Evolutionary conservation across 1,140 invertebrate species (phyloP), one percentile per base, ranked within the genome.

Genomic region (Euborellia annulipes): DNA sequence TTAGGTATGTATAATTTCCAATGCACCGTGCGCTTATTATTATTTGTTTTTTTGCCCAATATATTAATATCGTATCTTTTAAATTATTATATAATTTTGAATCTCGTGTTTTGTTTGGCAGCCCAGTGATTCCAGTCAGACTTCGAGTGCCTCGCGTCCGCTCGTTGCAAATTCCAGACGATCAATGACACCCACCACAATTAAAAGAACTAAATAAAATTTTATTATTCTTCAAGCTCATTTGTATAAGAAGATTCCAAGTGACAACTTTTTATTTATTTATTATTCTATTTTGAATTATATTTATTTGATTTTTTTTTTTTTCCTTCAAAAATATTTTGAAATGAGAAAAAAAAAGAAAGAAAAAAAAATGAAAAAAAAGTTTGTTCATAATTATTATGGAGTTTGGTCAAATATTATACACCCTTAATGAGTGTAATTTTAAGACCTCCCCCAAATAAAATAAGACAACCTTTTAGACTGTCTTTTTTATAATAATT

Each of bases 91-190:
- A 11, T 11, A 41, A 18, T 40, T 23, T 20, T 21, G 22, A 32
- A 37, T 17, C 37, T 40, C 37, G 8, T 37, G 30, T 39, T 13
- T 42, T 43, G 17, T 17, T 47, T 36, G 43, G 7, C 42, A 50
- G 49, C 38, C 40, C 43, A 50, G 49, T 48, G 49, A 50, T 43
- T 22, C 36, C 14, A 50, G 43, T 34, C 40, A 41, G 13, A 18
- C 49, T 34, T 43, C 45, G n/a, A 50, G 41, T 23, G 16, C 14
- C n/a, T 47, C 49, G 3, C n/a, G 49, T 34, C 49, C 49, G 7
- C 37, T 50, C 18, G 46, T 20, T 27, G 23, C 23, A 4, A 27
- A 27, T 27, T 27, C 23, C 23, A 27, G 23, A 27, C 23, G 23
- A 6, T 27, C 23, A 27, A 27, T 27, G 23, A 27, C 23, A 11